Evolutionary conservation across 2,888 invertebrate species (phyloP).

Genomic region (Hypomecis atomaria): DNA sequence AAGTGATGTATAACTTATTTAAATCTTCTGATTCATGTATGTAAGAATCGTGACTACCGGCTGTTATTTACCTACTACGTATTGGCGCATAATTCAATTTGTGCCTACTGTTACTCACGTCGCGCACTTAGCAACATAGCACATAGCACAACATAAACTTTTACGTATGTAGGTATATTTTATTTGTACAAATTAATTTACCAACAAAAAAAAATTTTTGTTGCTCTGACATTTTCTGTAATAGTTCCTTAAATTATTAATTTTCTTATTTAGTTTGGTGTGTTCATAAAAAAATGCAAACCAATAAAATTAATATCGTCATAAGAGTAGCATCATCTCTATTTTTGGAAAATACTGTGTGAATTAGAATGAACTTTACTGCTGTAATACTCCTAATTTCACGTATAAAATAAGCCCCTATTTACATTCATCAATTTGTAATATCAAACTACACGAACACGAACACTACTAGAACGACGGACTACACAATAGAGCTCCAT

Average conservation of each 20-base stretch:
- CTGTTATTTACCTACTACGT: slow-evolving; percentile 30
- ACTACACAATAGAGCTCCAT: slow-evolving; percentile 48
- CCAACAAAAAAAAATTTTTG: no score
- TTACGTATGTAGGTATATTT: slow-evolving; percentile 1
- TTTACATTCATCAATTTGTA: slow-evolving; percentile 34
- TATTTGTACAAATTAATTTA: no score
- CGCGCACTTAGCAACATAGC: no score
- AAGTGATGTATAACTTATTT: slow-evolving; percentile 42
- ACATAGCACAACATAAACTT: slow-evolving; percentile 14
- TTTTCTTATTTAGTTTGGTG: no score
- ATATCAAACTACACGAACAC: no score
- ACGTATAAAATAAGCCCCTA: slow-evolving; percentile 18
- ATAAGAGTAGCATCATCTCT: no score
- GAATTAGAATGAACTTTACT: slow-evolving; percentile 12
- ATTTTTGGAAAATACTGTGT: background rate
- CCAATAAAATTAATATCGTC: background rate
- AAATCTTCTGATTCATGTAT: slow-evolving; percentile 37
- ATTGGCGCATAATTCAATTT: slow-evolving; percentile 30
- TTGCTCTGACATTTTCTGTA: no score
- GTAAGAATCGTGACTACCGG: slow-evolving; percentile 36
- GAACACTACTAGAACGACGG: slow-evolving; percentile 39
- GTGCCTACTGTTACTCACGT: slow-evolving; percentile 13
- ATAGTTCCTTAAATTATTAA: no score
- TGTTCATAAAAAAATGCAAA: background rate
- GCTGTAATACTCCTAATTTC: slow-evolving; percentile 10